A percentile compares a stretch with the other conserved stretches of the same genome.
Evolutionary conservation across 2,888 invertebrate genomes (phyloP).

Genomic region (Plebejus melissa): DNA sequence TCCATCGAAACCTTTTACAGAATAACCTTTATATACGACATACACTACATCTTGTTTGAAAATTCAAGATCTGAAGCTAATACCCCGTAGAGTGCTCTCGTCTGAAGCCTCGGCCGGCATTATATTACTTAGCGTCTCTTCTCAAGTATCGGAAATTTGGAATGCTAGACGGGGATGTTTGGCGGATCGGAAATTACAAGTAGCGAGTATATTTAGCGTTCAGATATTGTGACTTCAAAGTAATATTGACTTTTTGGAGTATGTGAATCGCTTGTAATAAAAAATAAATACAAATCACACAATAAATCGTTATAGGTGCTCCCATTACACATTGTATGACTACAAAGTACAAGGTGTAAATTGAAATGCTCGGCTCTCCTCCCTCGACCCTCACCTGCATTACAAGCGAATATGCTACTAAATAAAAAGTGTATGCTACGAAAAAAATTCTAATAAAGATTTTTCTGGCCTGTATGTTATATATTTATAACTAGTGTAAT

Average conservation of each 20-base stretch:
- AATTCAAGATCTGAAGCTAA: slow-evolving; percentile 9
- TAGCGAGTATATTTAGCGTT: neutral
- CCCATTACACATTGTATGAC: too few species aligned
- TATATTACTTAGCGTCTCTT: slow-evolving; percentile 3
- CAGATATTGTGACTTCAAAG: too few species aligned
- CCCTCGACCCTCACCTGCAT: too few species aligned
- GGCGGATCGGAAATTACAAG: slow-evolving; percentile 5
- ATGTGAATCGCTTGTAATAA: slow-evolving; percentile 4
- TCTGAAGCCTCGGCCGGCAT: slow-evolving; percentile 5
- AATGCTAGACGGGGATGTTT: neutral
- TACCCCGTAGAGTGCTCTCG: neutral
- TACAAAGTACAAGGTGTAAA: too few species aligned
- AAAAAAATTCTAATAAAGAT: too few species aligned
- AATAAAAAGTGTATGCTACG: too few species aligned
- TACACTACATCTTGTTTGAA: slow-evolving; percentile 11
- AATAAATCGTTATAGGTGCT: too few species aligned
- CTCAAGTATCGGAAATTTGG: neutral
- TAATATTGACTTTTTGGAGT: slow-evolving; percentile 25
- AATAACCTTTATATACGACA: neutral
- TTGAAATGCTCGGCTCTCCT: too few species aligned
- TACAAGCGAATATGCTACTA: too few species aligned
- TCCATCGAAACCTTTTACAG: neutral
- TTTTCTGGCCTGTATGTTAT: too few species aligned
- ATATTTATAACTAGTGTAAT: too few species aligned
- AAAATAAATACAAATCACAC: too few species aligned